Conservation (phyloP, 1,140 invertebrate species). For the Bilobella aurantiaca region DNA sequence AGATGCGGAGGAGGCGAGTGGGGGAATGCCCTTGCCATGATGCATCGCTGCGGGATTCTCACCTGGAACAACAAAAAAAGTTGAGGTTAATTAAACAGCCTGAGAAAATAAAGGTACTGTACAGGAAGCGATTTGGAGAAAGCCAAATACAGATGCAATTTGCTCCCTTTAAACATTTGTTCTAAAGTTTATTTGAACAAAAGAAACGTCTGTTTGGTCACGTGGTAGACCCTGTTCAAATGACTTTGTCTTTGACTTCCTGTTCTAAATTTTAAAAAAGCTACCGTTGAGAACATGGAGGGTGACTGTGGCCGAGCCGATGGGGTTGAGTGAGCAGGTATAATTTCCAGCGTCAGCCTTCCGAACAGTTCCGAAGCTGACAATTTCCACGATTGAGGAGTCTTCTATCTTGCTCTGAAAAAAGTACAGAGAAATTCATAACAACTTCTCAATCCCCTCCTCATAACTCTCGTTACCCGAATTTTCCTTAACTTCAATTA, state of each 20-base stretch:
- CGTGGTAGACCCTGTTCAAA: too few relatives aligned
- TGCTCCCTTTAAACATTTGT: too few relatives aligned
- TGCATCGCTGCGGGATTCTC: slow-evolving; percentile 33
- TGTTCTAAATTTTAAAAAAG: too few relatives aligned
- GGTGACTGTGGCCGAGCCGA: slow-evolving; percentile 25
- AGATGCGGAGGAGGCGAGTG: slow-evolving; percentile 7
- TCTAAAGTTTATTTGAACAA: too few relatives aligned
- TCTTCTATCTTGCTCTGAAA: slow-evolving; percentile 28
- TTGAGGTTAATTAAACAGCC: not conserved
- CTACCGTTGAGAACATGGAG: slow-evolving; percentile 33
- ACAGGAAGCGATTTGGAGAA: too few relatives aligned
- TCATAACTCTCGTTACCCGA: too few relatives aligned
- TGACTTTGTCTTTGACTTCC: too few relatives aligned
- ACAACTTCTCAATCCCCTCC: too few relatives aligned
- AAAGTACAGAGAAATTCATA: not conserved
- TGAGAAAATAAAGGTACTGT: too few relatives aligned
- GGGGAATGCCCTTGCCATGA: slow-evolving; percentile 26
- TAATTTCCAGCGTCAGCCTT: slow-evolving; percentile 29
- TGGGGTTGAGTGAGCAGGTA: slow-evolving; percentile 26
- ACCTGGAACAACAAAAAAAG: slow-evolving; percentile 7
- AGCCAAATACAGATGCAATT: too few relatives aligned
- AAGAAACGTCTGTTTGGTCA: too few relatives aligned
- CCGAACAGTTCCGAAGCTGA: slow-evolving; percentile 17
- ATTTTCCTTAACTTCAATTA: too few relatives aligned
- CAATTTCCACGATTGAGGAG: slow-evolving; percentile 18